Evolutionary conservation across 1,140 invertebrate species (phyloP).

Genomic region (Anagrus nilaparvatae): DNA sequence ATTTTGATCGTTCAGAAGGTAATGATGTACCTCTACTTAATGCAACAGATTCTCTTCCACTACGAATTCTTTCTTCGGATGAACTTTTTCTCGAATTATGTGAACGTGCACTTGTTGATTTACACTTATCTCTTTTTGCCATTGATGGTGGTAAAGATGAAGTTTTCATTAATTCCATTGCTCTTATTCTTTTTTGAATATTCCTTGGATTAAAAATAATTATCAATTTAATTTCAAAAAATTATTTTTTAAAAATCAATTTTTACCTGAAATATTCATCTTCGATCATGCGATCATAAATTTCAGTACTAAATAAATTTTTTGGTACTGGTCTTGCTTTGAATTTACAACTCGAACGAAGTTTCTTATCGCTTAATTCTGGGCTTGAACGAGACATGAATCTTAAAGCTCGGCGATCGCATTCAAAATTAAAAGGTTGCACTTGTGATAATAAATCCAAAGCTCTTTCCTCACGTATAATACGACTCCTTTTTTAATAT

Average conservation of each 20-base stretch:
- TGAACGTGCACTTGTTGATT: constrained; percentile 23
- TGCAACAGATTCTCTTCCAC: constrained; percentile 22
- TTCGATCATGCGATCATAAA: constrained; percentile 59
- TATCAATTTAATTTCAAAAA: not conserved
- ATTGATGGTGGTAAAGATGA: constrained; percentile 58
- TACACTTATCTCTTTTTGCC: constrained; percentile 49
- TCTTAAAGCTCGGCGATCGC: constrained; percentile 33
- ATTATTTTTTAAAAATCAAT: not conserved
- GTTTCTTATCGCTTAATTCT: constrained; percentile 37
- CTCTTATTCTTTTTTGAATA: constrained; percentile 54
- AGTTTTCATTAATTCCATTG: constrained; percentile 55
- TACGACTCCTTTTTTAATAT: constrained; percentile 36
- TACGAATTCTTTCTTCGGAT: not conserved
- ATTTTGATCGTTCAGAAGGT: constrained; percentile 34
- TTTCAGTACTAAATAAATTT: constrained; percentile 56
- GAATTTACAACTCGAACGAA: constrained; percentile 43
- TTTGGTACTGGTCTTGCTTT: constrained; percentile 56
- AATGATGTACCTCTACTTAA: constrained; percentile 25
- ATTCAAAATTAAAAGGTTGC: constrained; percentile 48
- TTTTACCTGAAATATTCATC: constrained; percentile 57
- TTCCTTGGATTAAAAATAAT: constrained; percentile 35
- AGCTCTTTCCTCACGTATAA: constrained; percentile 35
- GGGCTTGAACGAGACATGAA: constrained; percentile 45
- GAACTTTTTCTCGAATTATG: not conserved
- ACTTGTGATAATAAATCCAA: constrained; percentile 41